These are phyloP conservation scores for Anarhynchus alexandrinus DNA, from an alignment of 2,113 vertebrate species.

Conservation along the genomic window DNA sequence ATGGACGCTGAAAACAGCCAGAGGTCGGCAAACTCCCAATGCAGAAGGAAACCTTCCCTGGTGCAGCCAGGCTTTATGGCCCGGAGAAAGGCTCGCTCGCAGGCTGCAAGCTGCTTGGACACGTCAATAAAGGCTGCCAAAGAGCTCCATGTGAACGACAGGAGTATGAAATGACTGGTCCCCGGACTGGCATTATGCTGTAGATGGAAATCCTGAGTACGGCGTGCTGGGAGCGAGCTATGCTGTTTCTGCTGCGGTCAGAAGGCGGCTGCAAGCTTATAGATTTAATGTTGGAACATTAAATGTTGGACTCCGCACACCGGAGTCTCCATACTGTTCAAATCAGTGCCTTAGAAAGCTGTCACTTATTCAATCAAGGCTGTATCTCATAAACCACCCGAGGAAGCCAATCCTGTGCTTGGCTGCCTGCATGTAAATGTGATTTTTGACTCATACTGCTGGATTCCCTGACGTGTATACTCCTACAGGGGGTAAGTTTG, in stretches of 20 bases:
- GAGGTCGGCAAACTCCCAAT: rapidly evolving
- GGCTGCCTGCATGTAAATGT: neutral
- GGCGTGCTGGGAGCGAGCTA: rapidly evolving
- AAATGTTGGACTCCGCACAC: too few species aligned
- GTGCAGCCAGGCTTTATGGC: rapidly evolving
- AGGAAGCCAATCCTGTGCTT: neutral
- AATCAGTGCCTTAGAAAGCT: neutral
- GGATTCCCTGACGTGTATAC: neutral
- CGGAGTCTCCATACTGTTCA: rapidly evolving
- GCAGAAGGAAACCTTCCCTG: rapidly evolving
- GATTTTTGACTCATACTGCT: neutral
- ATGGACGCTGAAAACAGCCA: rapidly evolving
- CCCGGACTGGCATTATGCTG: neutral
- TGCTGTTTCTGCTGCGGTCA: neutral
- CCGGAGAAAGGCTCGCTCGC: rapidly evolving
- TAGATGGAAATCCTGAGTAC: neutral
- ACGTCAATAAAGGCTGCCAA: neutral
- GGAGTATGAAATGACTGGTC: neutral
- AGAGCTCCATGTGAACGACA: neutral
- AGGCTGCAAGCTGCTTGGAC: neutral
- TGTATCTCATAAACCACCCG: neutral
- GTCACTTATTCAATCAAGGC: neutral
- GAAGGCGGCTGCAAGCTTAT: neutral
- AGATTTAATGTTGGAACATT: neutral
- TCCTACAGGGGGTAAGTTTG: neutral